Evolutionary conservation across 2,888 invertebrate species (phyloP).

Genomic region (Heteromyza rotundicornis): DNA sequence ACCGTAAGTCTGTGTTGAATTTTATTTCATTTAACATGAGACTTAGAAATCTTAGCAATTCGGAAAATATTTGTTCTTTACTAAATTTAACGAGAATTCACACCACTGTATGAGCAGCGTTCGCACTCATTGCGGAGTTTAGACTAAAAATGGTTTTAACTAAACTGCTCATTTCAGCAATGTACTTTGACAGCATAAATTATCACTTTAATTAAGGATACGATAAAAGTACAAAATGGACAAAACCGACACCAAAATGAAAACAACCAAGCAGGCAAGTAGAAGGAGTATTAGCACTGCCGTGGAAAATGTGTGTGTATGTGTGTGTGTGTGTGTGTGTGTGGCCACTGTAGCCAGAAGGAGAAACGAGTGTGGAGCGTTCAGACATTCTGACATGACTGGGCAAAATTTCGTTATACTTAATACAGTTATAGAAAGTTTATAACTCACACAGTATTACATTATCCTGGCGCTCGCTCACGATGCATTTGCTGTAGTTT

Average conservation of each 20-base stretch:
- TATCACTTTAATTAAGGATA: conserved; percentile 35
- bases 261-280: conserved; percentile 5
- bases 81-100: neutral
- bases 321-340: no score
- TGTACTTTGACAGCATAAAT: conserved; percentile 33
- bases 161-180: conserved; percentile 12
- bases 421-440: conserved; percentile 30
- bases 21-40: no score
- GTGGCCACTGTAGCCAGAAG: neutral
- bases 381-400: conserved; percentile 15
- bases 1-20: no score
- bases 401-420: conserved; percentile 31
- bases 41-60: no score
- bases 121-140: no score
- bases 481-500: neutral
- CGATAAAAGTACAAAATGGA: conserved; percentile 28
- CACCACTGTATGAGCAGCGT: no score
- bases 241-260: conserved; percentile 16
- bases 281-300: neutral
- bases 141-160: conserved; percentile 6
- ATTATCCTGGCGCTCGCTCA: neutral
- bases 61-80: no score
- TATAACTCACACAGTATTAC: conserved; percentile 14
- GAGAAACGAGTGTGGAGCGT: neutral
- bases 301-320: neutral